Conservation (phyloP, 2,888 invertebrate genomes). For the Hermaeophaga mercurialis region DNA sequence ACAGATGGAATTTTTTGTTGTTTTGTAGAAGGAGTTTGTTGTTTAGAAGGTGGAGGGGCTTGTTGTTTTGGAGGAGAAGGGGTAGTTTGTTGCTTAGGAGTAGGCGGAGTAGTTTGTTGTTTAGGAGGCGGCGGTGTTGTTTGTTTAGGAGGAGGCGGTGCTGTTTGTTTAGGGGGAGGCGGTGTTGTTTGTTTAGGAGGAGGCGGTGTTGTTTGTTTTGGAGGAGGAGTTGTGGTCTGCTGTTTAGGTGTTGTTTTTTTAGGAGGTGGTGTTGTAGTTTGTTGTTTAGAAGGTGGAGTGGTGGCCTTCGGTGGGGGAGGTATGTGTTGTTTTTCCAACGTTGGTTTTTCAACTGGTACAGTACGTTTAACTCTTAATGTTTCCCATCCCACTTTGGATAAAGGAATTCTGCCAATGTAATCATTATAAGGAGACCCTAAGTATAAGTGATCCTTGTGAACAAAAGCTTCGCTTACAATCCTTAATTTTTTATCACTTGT, state of each 20-base stretch:
- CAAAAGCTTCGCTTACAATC: constrained; percentile 69
- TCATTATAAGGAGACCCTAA: constrained; percentile 72
- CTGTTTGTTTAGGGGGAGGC: constrained; percentile 24
- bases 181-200: constrained; percentile 22
- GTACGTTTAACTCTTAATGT: constrained; percentile 26
- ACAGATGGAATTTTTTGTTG: constrained; percentile 17
- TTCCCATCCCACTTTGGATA: constrained; percentile 59
- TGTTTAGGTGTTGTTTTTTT: constrained; percentile 36
- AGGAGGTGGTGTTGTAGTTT: constrained; percentile 9
- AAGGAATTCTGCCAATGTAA: constrained; percentile 69
- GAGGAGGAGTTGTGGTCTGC: constrained; percentile 33
- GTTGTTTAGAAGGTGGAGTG: constrained; percentile 33
- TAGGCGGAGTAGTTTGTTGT: constrained; percentile 29
- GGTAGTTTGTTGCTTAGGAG: constrained; percentile 23
- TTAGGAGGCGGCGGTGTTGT: constrained; percentile 33
- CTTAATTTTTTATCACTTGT: constrained; percentile 63
- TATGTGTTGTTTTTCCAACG: not conserved
- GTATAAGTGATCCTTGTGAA: constrained; percentile 68
- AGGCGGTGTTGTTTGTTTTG: constrained; percentile 31
- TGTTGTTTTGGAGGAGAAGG: constrained; percentile 30
- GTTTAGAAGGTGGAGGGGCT: constrained; percentile 12
- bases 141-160: constrained; percentile 38
- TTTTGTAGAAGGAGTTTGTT: constrained; percentile 2
- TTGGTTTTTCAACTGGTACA: not conserved
- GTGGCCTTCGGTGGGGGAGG: constrained; percentile 17